A percentile compares a stretch with the other conserved stretches of the same genome.
These are phyloP conservation scores for Danionella dracula DNA, from an alignment of 2,797 vertebrate species.

Conservation along the genomic window DNA sequence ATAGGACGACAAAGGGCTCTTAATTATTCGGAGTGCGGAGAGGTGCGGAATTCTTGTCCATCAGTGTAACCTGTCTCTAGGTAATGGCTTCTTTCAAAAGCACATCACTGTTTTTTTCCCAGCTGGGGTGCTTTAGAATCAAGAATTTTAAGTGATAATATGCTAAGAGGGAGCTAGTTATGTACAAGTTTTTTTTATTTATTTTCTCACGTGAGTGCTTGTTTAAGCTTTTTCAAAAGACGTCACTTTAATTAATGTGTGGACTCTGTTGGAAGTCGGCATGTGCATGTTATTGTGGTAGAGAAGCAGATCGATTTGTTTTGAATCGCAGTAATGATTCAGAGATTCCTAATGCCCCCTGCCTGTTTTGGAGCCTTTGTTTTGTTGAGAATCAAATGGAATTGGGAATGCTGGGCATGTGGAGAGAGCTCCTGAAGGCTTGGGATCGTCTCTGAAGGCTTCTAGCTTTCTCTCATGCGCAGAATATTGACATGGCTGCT, in stretches of 20 bases:
- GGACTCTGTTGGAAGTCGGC: slow-evolving; percentile 5
- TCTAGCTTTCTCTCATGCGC: slow-evolving; percentile 33
- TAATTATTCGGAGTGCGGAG: slow-evolving; percentile 23
- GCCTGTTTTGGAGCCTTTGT: slow-evolving; percentile 33
- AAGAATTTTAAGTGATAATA: slow-evolving; percentile 8
- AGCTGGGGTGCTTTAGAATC: neutral
- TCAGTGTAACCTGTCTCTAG: slow-evolving; percentile 2
- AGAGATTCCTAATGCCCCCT: slow-evolving; percentile 14
- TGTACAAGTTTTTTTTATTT: neutral
- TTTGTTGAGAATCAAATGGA: slow-evolving; percentile 38
- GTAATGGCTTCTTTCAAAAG: slow-evolving; percentile 26
- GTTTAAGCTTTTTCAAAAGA: neutral
- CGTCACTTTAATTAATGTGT: slow-evolving; percentile 25
- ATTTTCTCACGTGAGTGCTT: neutral
- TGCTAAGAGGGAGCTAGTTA: neutral
- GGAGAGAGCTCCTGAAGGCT: slow-evolving; percentile 37
- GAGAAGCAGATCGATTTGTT: slow-evolving; percentile 28
- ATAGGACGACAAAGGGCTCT: neutral
- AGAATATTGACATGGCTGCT: slow-evolving; percentile 52
- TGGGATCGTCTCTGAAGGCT: slow-evolving; percentile 37
- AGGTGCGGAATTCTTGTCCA: slow-evolving; percentile 6
- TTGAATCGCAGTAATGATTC: slow-evolving; percentile 22
- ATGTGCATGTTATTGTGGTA: slow-evolving; percentile 13
- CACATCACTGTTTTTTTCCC: slow-evolving; percentile 6
- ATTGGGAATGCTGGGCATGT: slow-evolving; percentile 27